Evolutionary conservation across 1,140 invertebrate genomes (phyloP).

Genomic region (Venustaconcha ellipsiformis): DNA sequence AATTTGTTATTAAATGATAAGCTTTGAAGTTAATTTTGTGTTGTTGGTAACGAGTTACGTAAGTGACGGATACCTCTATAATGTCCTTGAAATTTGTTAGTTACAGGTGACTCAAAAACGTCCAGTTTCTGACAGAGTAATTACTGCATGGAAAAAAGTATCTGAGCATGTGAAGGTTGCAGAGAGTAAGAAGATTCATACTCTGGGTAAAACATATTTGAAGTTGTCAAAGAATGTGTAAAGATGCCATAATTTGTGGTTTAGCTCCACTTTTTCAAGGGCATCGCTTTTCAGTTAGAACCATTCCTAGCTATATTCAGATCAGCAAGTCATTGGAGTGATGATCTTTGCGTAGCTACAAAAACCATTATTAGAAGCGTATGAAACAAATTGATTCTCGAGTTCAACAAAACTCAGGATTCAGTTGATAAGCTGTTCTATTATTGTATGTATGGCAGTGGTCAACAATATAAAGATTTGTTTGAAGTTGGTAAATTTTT

Average conservation of each 20-base stretch:
- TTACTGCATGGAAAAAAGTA: slow-evolving; percentile 7
- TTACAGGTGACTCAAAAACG: slow-evolving; percentile 31
- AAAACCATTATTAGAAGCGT: slow-evolving; percentile 3
- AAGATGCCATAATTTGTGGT: slow-evolving; percentile 2
- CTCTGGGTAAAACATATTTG: slow-evolving; percentile 6
- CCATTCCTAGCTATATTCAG: slow-evolving; percentile 33
- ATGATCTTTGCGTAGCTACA: slow-evolving; percentile 4
- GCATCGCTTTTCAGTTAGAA: slow-evolving; percentile 4
- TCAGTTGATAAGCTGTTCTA: slow-evolving; percentile 31
- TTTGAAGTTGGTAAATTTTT: slow-evolving; percentile 24
- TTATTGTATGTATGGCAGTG: background rate
- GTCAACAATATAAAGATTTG: slow-evolving; percentile 16
- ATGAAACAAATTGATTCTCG: background rate
- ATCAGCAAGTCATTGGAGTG: background rate
- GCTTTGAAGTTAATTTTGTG: background rate
- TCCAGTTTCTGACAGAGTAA: slow-evolving; percentile 12
- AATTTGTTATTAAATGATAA: background rate
- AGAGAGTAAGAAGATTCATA: background rate
- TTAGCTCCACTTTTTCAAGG: slow-evolving; percentile 22
- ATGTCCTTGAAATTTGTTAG: slow-evolving; percentile 19
- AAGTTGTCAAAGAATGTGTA: background rate
- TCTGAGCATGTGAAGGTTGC: slow-evolving; percentile 8
- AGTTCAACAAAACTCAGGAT: slow-evolving; percentile 1
- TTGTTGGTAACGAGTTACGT: slow-evolving; percentile 8
- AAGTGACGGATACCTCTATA: background rate